Percentiles rank a stretch among this genome's conserved stretches.
These are phyloP conservation scores for Nomada flava DNA, from an alignment of 2,888 invertebrate genomes.

Conservation along the genomic window DNA sequence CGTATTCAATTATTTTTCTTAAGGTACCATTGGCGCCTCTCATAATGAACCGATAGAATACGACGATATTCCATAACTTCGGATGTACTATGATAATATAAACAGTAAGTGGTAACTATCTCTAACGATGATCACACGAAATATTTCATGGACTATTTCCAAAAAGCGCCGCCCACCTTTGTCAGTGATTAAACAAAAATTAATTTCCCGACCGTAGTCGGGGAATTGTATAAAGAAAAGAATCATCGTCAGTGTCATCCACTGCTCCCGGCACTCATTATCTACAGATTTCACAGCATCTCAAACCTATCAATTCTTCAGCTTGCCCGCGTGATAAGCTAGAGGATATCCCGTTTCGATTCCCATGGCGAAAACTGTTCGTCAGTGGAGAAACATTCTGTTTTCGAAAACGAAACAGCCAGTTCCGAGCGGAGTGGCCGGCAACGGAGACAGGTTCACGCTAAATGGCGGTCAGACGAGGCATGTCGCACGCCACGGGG, in stretches of 20 bases:
- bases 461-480: conserved; percentile 82
- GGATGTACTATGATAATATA: too few relatives aligned
- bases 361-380: conserved; percentile 33
- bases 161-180: background rate
- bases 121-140: too few relatives aligned
- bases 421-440: conserved; percentile 62
- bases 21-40: too few relatives aligned
- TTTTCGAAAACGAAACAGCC: conserved; percentile 76
- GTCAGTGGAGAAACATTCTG: conserved; percentile 57
- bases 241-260: background rate
- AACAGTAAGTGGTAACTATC: too few relatives aligned
- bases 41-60: too few relatives aligned
- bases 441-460: conserved; percentile 80
- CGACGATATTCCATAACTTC: too few relatives aligned
- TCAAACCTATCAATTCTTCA: background rate
- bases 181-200: background rate
- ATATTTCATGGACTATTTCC: too few relatives aligned
- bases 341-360: background rate
- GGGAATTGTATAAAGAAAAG: too few relatives aligned
- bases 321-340: too few relatives aligned
- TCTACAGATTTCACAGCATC: background rate
- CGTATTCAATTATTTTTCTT: too few relatives aligned
- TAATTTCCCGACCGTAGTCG: background rate
- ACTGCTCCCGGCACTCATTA: background rate
- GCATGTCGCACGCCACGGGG: conserved; percentile 83